Base-by-base conservation (phyloP, 1,140 invertebrate species). In the Panagrolaimus sp. region DNA sequence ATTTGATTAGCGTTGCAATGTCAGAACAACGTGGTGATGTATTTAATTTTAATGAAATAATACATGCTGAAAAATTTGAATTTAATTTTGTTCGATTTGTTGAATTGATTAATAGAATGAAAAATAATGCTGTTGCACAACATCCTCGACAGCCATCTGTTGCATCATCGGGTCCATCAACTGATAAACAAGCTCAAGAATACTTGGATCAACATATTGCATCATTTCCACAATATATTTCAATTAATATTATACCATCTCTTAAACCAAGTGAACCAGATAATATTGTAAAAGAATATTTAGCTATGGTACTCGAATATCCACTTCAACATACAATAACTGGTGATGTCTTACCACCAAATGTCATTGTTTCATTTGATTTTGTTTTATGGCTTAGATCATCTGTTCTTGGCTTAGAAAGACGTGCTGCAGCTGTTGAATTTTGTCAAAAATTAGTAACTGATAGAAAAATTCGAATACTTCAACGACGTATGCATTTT, bases 381-480 rank as follows among this genome's bases (percentile, higher is more conserved):
- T 92, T 92, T 4, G 88, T 94, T 7, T 87, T 89, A 76, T 98
- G 93, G 93, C 84, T 95, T 3, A 88, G 90, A 64, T 87, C 87
- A 27, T 88, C 90, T 67, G 88, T 95, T 72, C 90, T 92, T 66
- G 90, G 88, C 9, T 85, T 90, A 5, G 85, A 85, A 0, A 87
- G 87, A 65, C 84, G 88, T 25, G 85, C 88, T 25, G 84, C 86
- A 72, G 91, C 90, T 43, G 85, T 88, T 13, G 80, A 81, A 27
- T 86, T 89, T 61, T 88, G 91, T 86, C 88, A 91, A 86, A 89
- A 90, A 68, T 45, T 71, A 16, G 9, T 71, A 5, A 38, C 4
- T 11, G 25, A 20, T 1, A 43, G 44, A 27, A 47, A 53, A 65
- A 66, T 70, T 5, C 27, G 42, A 27, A 25, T 63, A 13, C 20